Evolutionary conservation across 2,113 vertebrate species (phyloP), one percentile per base, ranked within the genome.

Genomic region (Oryzias woworae): DNA sequence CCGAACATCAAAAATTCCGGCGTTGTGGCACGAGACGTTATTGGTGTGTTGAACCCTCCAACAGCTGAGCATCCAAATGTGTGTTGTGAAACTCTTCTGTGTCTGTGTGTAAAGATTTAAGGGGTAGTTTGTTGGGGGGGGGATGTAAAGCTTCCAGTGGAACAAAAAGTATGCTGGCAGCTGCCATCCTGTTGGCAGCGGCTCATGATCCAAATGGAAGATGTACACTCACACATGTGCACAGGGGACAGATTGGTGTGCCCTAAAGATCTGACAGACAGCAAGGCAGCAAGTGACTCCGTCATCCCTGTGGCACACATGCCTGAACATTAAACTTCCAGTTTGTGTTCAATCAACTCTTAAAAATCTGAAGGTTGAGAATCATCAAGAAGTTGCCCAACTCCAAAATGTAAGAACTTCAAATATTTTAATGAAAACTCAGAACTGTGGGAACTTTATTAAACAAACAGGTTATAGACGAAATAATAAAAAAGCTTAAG

Each of bases 111-210:
- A 31, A 66, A 20, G 49, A 59, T 75, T 65, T 65, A 10, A 14
- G 59, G 42, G 71, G 48, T 15, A 28, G 20, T 57, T 41, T 28
- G 36, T 36, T 36, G 54, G 53, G 53, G 61, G 75, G 28, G 8
- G 16, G 60, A 51, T 28, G 26, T 28, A 13, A 62, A 71, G 75
- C 63, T 68, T 78, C 71, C 56, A 71, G 47, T 81, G 52, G 74
- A 87, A 85, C 89, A 90, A 90, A 89, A 91, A 86, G 88, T 86
- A 87, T 85, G 82, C 66, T 50, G 75, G 81, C 90, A 92, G 86
- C 90, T 92, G 90, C 79, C 61, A 58, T 60, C 69, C 58, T 62
- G 49, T 68, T 75, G 81, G 82, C 66, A 58, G 73, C 66, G 73
- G 81, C 77, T 79, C 58, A 58, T 61, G 70, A 69, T 86, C 83